Conservation (phyloP, 1,140 invertebrate species). For the Sminthurinus signatus region DNA sequence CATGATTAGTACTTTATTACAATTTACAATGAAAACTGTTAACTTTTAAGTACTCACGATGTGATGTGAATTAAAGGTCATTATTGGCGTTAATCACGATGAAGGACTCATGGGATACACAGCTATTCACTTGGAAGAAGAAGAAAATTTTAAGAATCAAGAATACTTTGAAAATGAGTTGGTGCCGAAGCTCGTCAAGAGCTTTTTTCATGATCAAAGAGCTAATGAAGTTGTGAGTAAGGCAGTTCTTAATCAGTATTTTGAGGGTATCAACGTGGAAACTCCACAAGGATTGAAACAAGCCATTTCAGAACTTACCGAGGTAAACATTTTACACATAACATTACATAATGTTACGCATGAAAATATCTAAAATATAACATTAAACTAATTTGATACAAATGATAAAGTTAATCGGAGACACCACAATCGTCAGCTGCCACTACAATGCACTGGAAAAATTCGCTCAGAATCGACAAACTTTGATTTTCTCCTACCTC, state of each 20-base stretch:
- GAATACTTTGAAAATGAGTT: conserved; percentile 29
- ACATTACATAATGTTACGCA: background rate
- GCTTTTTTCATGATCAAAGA: conserved; percentile 9
- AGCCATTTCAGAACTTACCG: conserved; percentile 23
- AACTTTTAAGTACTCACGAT: too few relatives aligned
- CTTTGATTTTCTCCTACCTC: conserved; percentile 25
- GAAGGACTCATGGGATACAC: conserved; percentile 37
- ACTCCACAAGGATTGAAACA: conserved; percentile 12
- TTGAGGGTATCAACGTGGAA: conserved; percentile 24
- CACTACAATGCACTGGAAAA: conserved; percentile 29
- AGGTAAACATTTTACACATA: conserved; percentile 19
- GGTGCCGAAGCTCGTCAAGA: conserved; percentile 12
- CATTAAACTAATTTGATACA: conserved; percentile 3
- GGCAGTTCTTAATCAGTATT: conserved; percentile 29
- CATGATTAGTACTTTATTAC: too few relatives aligned
- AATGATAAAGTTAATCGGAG: background rate
- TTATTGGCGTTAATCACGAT: conserved; percentile 40
- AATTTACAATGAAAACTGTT: too few relatives aligned
- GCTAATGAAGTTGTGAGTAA: conserved; percentile 12
- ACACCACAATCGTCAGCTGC: conserved; percentile 18
- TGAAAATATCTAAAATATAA: background rate
- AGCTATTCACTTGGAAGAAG: conserved; percentile 13
- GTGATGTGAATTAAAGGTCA: conserved; percentile 12
- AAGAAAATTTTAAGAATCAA: conserved; percentile 26
- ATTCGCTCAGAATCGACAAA: conserved; percentile 4